Conservation (phyloP, 2,113 vertebrate species). For the Budorcas taxicolor region DNA sequence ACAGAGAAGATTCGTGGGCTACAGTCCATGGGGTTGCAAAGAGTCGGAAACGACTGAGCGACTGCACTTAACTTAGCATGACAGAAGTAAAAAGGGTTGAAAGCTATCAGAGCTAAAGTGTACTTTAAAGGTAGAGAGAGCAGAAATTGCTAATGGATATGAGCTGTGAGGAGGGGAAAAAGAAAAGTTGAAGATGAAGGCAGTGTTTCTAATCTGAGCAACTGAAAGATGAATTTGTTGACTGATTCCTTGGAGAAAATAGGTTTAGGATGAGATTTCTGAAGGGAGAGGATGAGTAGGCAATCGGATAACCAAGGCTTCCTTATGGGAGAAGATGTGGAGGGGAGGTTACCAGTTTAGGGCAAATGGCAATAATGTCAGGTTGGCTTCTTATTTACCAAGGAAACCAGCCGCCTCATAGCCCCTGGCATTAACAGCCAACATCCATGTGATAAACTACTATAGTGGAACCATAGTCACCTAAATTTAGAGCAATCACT, state of each 20-base stretch:
- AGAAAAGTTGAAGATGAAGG: not conserved
- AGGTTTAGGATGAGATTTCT: not conserved
- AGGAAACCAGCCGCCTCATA: not conserved
- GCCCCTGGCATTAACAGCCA: not conserved
- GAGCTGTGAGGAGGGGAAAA: not conserved
- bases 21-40: too few species aligned
- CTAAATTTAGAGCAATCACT: not conserved
- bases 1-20: too few species aligned
- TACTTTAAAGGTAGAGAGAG: not conserved
- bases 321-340: not conserved
- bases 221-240: not conserved
- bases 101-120: not conserved
- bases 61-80: not conserved
- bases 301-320: not conserved
- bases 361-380: not conserved
- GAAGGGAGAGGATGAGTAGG: not conserved
- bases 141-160: not conserved
- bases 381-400: not conserved
- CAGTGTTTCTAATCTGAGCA: not conserved
- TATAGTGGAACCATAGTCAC: not conserved
- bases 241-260: not conserved
- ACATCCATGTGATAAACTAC: not conserved
- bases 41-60: accelerated
- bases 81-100: not conserved
- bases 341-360: not conserved